Evolutionary conservation across 1,140 invertebrate genomes (phyloP).

Genomic region (Dufourea novaeangliae): DNA sequence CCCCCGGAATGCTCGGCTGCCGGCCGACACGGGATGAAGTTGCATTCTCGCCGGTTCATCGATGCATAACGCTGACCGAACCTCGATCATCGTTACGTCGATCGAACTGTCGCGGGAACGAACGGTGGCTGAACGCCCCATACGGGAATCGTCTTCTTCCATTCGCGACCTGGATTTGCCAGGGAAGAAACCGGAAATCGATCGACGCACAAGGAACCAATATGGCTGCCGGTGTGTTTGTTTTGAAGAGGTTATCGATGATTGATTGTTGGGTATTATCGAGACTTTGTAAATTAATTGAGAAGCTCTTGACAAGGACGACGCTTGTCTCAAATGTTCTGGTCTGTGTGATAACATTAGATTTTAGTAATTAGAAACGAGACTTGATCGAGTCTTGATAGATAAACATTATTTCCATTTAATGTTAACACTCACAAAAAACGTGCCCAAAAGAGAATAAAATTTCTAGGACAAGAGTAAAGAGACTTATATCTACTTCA

Average conservation of each 20-base stretch:
- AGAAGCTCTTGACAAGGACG: too few species aligned
- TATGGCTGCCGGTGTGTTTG: not conserved
- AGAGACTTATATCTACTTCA: too few species aligned
- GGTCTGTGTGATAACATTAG: too few species aligned
- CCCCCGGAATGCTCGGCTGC: constrained; percentile 43
- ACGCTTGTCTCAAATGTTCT: too few species aligned
- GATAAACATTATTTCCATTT: too few species aligned
- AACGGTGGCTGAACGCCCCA: not conserved
- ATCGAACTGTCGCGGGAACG: constrained; percentile 39
- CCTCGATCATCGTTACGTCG: constrained; percentile 56
- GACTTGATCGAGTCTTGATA: too few species aligned
- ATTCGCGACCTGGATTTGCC: not conserved
- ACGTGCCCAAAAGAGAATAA: too few species aligned
- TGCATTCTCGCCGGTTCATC: constrained; percentile 64
- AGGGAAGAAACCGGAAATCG: not conserved
- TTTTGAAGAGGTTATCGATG: not conserved
- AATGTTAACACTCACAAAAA: too few species aligned
- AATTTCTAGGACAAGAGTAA: too few species aligned
- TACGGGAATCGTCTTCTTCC: not conserved
- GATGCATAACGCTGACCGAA: constrained; percentile 59
- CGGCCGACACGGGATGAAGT: constrained; percentile 60
- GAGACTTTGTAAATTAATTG: too few species aligned
- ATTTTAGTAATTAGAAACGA: too few species aligned
- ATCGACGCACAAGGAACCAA: not conserved
- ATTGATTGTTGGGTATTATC: too few species aligned